Percentiles rank a stretch among this genome's conserved stretches.
phyloP scores from a whole-genome alignment of 1,140 invertebrate species.

The Acromyrmex heyeri region DNA sequence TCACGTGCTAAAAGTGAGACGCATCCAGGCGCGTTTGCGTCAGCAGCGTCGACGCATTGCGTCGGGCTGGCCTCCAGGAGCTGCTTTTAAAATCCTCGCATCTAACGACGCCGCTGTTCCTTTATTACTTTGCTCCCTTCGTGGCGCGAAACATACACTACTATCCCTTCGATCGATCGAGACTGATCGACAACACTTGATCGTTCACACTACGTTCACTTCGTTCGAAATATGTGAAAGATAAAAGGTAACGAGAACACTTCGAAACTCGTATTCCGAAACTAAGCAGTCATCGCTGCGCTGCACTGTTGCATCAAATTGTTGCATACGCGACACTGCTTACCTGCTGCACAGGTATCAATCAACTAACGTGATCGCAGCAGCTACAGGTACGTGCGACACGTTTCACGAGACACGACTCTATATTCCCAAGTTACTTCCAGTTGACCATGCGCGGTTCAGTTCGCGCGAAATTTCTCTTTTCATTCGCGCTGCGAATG shows the following conservation, averaged over 20 bases:
- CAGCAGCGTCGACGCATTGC: constrained; percentile 87
- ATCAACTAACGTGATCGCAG: background rate
- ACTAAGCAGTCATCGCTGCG: background rate
- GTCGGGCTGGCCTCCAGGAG: constrained; percentile 86
- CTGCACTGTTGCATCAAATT: background rate
- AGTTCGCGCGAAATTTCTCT: constrained; percentile 20
- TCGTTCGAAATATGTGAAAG: background rate
- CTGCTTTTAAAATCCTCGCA: constrained; percentile 86
- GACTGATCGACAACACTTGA: constrained; percentile 9
- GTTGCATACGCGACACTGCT: constrained; percentile 13
- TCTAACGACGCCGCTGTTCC: constrained; percentile 67
- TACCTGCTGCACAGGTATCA: background rate
- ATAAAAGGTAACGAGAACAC: background rate
- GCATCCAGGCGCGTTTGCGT: constrained; percentile 87
- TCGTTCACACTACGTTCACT: constrained; percentile 10
- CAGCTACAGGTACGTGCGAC: background rate
- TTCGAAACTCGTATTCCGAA: background rate
- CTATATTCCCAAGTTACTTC: background rate
- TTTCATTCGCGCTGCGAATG: background rate
- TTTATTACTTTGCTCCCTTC: constrained; percentile 40
- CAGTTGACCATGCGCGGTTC: background rate
- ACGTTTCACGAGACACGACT: background rate
- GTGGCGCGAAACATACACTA: background rate
- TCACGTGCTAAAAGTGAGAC: constrained; percentile 87
- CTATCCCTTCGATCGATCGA: background rate